Evolutionary conservation across 2,113 vertebrate genomes (phyloP).

Genomic region (Eudorcas thomsonii): DNA sequence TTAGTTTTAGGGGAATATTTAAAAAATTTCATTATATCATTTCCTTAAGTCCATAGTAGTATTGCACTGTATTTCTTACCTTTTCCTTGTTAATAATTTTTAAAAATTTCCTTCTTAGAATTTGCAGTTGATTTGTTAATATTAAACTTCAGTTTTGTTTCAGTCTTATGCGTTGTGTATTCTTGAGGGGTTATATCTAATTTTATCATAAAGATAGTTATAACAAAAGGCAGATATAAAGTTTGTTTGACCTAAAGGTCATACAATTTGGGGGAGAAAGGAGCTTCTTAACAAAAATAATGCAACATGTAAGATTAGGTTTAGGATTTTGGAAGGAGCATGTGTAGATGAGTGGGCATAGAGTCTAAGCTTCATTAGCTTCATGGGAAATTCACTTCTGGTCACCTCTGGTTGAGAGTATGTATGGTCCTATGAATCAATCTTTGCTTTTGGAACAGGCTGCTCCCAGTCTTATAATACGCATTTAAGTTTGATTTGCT

Average conservation of each 20-base stretch:
- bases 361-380: background rate
- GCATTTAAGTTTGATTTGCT: background rate
- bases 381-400: background rate
- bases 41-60: conserved; percentile 26
- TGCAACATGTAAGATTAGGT: background rate
- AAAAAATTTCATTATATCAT: background rate
- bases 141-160: conserved; percentile 5
- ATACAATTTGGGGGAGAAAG: background rate
- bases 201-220: conserved; percentile 29
- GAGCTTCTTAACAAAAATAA: background rate
- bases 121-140: conserved; percentile 35
- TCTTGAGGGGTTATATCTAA: background rate
- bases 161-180: conserved; percentile 14
- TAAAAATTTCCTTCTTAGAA: conserved; percentile 49
- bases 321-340: background rate
- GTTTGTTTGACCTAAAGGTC: conserved; percentile 3
- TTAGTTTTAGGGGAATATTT: conserved; percentile 24
- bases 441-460: conserved; percentile 27
- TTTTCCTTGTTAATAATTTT: conserved; percentile 52
- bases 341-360: background rate
- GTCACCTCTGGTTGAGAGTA: background rate
- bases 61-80: conserved; percentile 3
- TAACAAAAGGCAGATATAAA: background rate
- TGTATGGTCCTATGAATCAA: background rate
- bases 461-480: background rate